A percentile compares a stretch with the other conserved stretches of the same genome.
Conservation (phyloP, 2,797 vertebrate genomes). For the Scleropages formosus region DNA sequence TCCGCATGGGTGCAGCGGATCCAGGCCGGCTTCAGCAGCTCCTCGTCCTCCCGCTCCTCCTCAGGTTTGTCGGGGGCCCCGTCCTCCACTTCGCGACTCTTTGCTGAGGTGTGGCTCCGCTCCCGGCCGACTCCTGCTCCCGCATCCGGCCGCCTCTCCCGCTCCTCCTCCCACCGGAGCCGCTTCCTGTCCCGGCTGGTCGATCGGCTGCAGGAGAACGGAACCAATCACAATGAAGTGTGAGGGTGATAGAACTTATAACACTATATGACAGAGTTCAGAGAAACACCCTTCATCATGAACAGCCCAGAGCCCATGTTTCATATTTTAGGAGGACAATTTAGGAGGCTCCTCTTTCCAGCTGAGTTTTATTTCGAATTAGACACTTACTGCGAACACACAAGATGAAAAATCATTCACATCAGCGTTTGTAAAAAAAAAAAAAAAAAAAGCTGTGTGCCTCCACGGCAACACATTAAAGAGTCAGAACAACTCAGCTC, state of each 20-base stretch:
- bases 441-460: background rate
- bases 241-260: background rate
- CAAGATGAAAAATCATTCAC: no score
- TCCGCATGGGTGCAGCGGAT: conserved; percentile 95
- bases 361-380: no score
- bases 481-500: background rate
- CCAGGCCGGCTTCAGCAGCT: conserved; percentile 90
- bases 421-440: no score
- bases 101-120: conserved; percentile 67
- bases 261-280: no score
- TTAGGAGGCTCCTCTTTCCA: no score
- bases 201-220: conserved; percentile 69
- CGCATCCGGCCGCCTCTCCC: conserved; percentile 64
- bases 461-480: background rate
- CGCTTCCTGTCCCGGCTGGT: conserved; percentile 85
- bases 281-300: background rate
- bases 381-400: no score
- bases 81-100: conserved; percentile 80
- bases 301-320: background rate
- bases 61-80: conserved; percentile 44
- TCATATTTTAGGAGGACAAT: background rate
- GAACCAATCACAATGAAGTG: background rate
- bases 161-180: conserved; percentile 77
- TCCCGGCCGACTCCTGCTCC: conserved; percentile 69
- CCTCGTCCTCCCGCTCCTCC: conserved; percentile 81